A percentile compares a stretch with the other conserved stretches of the same genome.
These are phyloP conservation scores for Bemisia tabaci DNA, from an alignment of 1,140 invertebrate genomes.

Conservation along the genomic window DNA sequence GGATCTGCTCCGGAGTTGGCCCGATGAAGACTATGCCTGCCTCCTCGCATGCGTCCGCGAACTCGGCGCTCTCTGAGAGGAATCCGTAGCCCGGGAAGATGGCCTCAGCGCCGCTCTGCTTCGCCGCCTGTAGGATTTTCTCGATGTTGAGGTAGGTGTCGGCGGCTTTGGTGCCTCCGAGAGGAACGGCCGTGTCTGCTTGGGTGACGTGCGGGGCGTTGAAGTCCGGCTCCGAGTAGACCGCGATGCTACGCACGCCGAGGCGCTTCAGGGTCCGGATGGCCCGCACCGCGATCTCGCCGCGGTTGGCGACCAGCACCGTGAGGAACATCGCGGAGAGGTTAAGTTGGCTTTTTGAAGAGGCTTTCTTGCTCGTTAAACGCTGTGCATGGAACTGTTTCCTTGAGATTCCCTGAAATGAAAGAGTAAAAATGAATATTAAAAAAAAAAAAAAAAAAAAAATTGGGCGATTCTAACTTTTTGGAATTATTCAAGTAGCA, in stretches of 20 bases:
- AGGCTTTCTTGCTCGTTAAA: no score
- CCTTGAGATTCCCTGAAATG: no score
- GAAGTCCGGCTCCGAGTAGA: constrained; percentile 54
- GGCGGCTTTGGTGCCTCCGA: constrained; percentile 47
- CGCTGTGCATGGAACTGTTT: no score
- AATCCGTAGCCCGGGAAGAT: constrained; percentile 74
- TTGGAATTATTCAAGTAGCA: no score
- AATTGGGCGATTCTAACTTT: no score
- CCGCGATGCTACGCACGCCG: constrained; percentile 59
- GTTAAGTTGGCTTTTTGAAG: no score
- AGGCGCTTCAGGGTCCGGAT: constrained; percentile 46
- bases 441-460: no score
- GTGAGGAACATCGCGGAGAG: no score
- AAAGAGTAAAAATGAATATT: no score
- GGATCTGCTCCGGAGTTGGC: constrained; percentile 78
- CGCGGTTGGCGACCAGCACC: constrained; percentile 59
- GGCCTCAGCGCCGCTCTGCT: constrained; percentile 41
- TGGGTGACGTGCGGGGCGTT: constrained; percentile 48
- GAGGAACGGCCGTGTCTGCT: constrained; percentile 58
- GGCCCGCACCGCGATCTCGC: constrained; percentile 60
- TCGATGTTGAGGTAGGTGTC: constrained; percentile 53
- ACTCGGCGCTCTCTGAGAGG: constrained; percentile 80
- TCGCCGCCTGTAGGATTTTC: constrained; percentile 43
- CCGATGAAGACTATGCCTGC: constrained; percentile 77
- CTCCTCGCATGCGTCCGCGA: constrained; percentile 42